Percentiles rank a stretch among this genome's conserved stretches.
Conservation (phyloP, 2,113 vertebrate species). For the Coryphaenoides rupestris region DNA sequence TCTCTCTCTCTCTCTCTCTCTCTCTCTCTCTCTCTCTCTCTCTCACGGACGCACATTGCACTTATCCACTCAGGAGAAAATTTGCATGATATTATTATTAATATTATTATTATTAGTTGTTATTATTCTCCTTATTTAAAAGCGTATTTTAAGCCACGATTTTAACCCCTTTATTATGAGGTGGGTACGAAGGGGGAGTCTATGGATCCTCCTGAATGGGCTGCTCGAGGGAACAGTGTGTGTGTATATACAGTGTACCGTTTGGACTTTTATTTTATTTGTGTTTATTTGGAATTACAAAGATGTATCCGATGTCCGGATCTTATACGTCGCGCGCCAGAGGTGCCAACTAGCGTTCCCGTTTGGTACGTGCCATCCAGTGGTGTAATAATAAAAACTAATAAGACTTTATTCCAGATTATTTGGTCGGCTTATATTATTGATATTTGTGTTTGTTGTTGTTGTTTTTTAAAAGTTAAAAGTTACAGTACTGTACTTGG, state of each 20-base stretch:
- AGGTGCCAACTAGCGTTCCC: conserved; percentile 45
- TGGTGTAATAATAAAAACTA: conserved; percentile 66
- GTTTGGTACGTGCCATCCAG: conserved; percentile 58
- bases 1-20: too few relatives aligned
- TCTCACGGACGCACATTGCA: conserved; percentile 62
- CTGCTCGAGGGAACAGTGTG: conserved; percentile 10
- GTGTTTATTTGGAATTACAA: conserved; percentile 17
- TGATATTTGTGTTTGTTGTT: conserved; percentile 33
- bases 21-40: conserved; percentile 5
- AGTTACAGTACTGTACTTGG: conserved; percentile 57
- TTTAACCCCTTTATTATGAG: conserved; percentile 31
- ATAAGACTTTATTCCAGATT: conserved; percentile 24
- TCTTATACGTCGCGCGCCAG: conserved; percentile 35
- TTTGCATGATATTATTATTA: conserved; percentile 17
- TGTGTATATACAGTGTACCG: conserved; percentile 19
- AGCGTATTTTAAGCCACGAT: conserved; percentile 21
- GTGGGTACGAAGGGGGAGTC: conserved; percentile 33
- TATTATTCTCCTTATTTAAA: background rate
- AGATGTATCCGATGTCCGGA: conserved; percentile 43
- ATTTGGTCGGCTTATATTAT: conserved; percentile 22
- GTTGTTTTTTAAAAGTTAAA: conserved; percentile 26
- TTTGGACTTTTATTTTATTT: conserved; percentile 37
- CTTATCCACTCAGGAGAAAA: conserved; percentile 63
- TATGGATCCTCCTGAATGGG: conserved; percentile 26
- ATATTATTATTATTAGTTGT: background rate